Percentiles rank a stretch among this genome's conserved stretches.
Conservation (phyloP, 2,113 vertebrate species). For the Pituophis catenifer region DNA sequence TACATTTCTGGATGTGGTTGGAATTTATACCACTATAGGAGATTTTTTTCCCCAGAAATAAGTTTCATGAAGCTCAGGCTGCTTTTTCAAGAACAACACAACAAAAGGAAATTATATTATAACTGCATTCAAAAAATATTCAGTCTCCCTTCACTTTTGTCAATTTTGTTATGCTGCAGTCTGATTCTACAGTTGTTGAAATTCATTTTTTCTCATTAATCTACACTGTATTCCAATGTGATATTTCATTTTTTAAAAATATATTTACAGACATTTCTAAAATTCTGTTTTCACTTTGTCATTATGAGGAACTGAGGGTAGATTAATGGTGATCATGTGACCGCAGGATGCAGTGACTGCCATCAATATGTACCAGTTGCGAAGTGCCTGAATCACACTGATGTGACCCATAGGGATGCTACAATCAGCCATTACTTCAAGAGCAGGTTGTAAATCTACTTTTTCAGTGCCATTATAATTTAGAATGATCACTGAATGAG, state of each 20-base stretch:
- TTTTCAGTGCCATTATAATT: slow-evolving; percentile 27
- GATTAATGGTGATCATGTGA: background rate
- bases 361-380: background rate
- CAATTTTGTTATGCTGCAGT: background rate
- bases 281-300: background rate
- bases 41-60: background rate
- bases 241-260: background rate
- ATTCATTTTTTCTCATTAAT: background rate
- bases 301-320: background rate
- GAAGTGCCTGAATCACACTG: background rate
- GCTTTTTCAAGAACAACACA: background rate
- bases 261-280: background rate
- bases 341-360: background rate
- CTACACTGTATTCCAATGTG: background rate
- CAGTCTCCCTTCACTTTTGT: background rate
- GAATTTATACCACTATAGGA: background rate
- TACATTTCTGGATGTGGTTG: background rate
- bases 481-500: background rate
- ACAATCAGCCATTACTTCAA: background rate
- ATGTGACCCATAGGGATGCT: background rate
- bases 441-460: background rate
- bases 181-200: background rate
- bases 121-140: background rate
- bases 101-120: background rate
- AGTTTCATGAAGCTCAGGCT: background rate